Base-by-base conservation (phyloP, 2,797 vertebrate genomes). In the Eulemur albifrons region DNA sequence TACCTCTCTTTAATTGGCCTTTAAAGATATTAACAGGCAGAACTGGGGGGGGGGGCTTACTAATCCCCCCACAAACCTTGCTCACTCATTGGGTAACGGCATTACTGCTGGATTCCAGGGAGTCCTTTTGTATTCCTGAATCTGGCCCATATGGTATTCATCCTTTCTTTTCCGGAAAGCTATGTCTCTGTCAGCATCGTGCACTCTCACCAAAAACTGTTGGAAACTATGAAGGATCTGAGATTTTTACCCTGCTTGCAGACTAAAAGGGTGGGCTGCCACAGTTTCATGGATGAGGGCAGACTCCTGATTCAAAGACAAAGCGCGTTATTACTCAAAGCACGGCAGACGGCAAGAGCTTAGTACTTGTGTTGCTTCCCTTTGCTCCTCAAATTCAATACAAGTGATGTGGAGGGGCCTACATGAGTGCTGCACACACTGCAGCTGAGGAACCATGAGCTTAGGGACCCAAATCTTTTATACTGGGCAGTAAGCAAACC, bases 161-260 rank as follows among this genome's bases (percentile, higher is more conserved):
- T 59, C 17, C 8, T 90, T 92, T 92, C 35, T 92, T 75, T 90
- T 38, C n/a, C 43, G 57, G 67, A 50, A 96, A 95, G 27, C 6
- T 25, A 57, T 50, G 13, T 85, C 43, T 87, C 18, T 80, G 25
- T 90, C 48, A 88, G n/a, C 38, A 75, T 65, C 45, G 81, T 72
- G 27, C 45, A 43, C 30, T 73, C 50, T 63, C 52, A 72, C 14
- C 67, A 21, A 88, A 95, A 92, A 45, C 43, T 80, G 1, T 8
- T 32, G 72, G 69, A 43, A 93, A 70, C 15, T 83, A 11, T 57
- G 59, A 67, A 90, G 2, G 10, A 12, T 80, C 52, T 80, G 70
- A 87, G 17, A 45, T 84, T 63, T 88, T 48, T 59, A 27, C 70
- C 18, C 30, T 91, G 14, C 4, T 76, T 38, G 7, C 43, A 94